Base-by-base conservation (phyloP, 2,888 invertebrate species). In the Leucophenga maculata region DNA sequence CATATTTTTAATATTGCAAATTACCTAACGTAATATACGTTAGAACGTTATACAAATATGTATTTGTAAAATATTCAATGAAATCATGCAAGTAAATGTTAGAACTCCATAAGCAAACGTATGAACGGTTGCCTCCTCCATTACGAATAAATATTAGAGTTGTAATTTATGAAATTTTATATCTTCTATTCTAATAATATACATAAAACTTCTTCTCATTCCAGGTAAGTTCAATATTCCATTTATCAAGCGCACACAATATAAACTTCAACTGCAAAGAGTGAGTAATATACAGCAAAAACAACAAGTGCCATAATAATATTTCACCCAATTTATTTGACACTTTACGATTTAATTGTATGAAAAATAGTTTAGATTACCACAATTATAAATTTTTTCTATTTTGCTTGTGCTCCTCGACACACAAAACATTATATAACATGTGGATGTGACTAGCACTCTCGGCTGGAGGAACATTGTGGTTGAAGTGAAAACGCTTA, bases 201-300 rank as follows among this genome's bases (percentile, higher is more conserved):
- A 26, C 4, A 26, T 3, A 26, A 26, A 3, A 26, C 26, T 31
- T 55, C 67, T 60, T 55, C 1, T 65, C 48, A 16, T 74, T 77
- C 67, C 67, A 77, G 77, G 77, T 77, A 77, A 77, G 79, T 72
- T 26, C 26, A 2, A 26, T 26, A 3, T 26, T 26, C 26, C 26
- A 26, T 26, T 26, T 26, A 3, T 26, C 26, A 26, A 26, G 4
- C 26, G 3, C 26, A 26, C 26, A 26, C 26, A 26, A 26, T 26
- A 26, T 26, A 26, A 26, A 26, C 26, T 26, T 26, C 26, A 4
- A 26, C 4, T 26, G 4, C 3, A 26, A 26, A 13, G 6, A 13
- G 6, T 59, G 59, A 32, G 59, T 59, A 59, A 31, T 26, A 26
- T 26, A 26, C 4, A 26, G 32, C 18, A 16, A 59, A 32, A 18